Percentiles rank a stretch among this genome's conserved stretches.
phyloP scores from a whole-genome alignment of 2,113 vertebrate species.

The Tricholaema leucomelas region DNA sequence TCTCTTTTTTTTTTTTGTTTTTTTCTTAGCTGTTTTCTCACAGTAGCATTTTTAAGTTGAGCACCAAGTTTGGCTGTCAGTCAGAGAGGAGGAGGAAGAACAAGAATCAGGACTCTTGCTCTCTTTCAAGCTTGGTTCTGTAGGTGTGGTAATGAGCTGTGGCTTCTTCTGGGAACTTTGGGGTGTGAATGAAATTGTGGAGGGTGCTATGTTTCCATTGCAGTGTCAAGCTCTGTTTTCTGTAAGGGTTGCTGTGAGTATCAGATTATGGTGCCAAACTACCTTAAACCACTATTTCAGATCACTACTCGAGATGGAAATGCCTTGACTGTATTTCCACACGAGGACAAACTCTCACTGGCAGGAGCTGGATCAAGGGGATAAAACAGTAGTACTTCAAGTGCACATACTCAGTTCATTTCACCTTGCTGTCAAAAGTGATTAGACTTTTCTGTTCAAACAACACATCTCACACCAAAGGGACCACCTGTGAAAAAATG shows the following conservation, averaged over 20 bases:
- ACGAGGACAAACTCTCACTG: neutral
- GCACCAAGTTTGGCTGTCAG: neutral
- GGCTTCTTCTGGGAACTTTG: conserved; percentile 18
- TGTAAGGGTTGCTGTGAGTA: neutral
- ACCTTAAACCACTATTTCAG: conserved; percentile 21
- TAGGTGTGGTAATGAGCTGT: conserved; percentile 20
- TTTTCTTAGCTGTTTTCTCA: neutral
- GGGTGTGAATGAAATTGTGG: neutral
- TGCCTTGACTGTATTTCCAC: neutral
- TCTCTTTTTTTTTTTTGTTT: too few species aligned
- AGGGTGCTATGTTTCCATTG: conserved; percentile 18
- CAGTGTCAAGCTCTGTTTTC: conserved; percentile 5
- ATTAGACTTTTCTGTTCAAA: neutral
- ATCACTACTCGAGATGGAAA: neutral
- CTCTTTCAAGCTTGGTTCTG: neutral
- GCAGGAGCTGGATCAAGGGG: neutral
- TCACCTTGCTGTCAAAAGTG: neutral
- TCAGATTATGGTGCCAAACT: neutral
- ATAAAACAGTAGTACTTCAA: neutral
- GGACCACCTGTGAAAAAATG: neutral
- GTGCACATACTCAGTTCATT: neutral
- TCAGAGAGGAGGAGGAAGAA: conserved; percentile 20
- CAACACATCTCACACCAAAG: neutral
- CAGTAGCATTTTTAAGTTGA: conserved; percentile 20
- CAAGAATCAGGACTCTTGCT: neutral